Evolutionary conservation across 2,113 vertebrate species (phyloP), one percentile per base, ranked within the genome.

Genomic region (Hemichromis elongatus): DNA sequence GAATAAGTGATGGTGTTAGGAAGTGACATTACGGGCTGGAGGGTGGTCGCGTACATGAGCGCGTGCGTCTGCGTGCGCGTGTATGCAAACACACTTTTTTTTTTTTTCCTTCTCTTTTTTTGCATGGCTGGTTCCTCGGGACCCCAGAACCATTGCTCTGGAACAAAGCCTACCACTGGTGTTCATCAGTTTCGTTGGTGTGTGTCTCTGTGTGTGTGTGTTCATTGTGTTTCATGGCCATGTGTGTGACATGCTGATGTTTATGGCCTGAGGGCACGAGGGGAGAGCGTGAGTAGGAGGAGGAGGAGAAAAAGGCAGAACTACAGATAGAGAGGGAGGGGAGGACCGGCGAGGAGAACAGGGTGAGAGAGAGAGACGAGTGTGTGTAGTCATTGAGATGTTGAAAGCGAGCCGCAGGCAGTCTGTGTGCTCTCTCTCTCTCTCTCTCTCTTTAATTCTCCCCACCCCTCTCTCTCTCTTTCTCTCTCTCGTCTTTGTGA

Each of bases 391-490:
- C 91, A 94, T 92, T 94, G 92, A 93, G 93, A 94, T 90, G 94
- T 94, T 95, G 94, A 94, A 94, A 95, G 93, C 86, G 79, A 93
- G 94, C 94, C 89, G 89, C 94, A 89, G 94, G 94, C 92, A 85
- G 89, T 90, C 87, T 91, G 87, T 93, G 90, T 77, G 87, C 87
- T 86, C 81, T 80, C 85, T 79, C 87, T 81, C 91, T 80, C n/a
- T n/a, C n/a, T n/a, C 86, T 82, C 87, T 81, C 91, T 80, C 88
- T 88, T 35, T 90, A 52, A 83, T 47, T 54, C 85, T 21, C 77
- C 55, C 47, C 70, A 7, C 19, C n/a, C 55, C 37, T 56, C 82
- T 13, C 59, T 63, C 18, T 7, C 59, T 12, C n/a, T 7, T 30
- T 12, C n/a, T 66, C 54, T 79, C 53, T 81, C 28, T 82, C 81